phyloP scores from a whole-genome alignment of 2,113 vertebrate genomes.

The Serilophus lunatus region DNA sequence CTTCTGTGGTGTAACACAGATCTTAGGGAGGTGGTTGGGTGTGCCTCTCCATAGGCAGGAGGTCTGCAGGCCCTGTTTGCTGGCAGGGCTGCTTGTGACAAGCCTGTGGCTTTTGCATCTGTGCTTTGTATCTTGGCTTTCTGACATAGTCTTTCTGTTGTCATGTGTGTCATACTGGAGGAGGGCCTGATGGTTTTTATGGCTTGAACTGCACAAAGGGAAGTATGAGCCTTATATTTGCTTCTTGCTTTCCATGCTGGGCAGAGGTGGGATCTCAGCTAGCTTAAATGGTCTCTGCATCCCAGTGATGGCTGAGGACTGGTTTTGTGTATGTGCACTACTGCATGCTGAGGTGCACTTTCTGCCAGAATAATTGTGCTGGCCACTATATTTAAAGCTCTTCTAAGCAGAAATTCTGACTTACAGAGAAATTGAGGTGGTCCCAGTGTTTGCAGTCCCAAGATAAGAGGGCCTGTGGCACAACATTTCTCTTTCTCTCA shows the following conservation, averaged over 20 bases:
- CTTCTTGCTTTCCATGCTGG: not conserved
- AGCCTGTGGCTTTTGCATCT: not conserved
- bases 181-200: not conserved
- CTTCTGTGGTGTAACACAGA: not conserved
- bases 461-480: not conserved
- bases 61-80: not conserved
- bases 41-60: not conserved
- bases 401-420: not conserved
- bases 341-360: not conserved
- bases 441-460: not conserved
- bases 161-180: not conserved
- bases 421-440: not conserved
- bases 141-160: not conserved
- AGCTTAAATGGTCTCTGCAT: not conserved
- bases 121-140: not conserved
- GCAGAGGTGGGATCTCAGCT: not conserved
- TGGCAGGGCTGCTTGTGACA: not conserved
- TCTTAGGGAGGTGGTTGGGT: not conserved
- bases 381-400: not conserved
- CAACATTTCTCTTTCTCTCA: not conserved
- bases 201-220: not conserved
- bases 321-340: rapidly evolving
- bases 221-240: not conserved
- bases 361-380: not conserved
- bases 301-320: not conserved